A percentile compares a stretch with the other conserved stretches of the same genome.
These are phyloP conservation scores for Pentalonia nigronervosa DNA, from an alignment of 1,140 invertebrate species.

Conservation along the genomic window DNA sequence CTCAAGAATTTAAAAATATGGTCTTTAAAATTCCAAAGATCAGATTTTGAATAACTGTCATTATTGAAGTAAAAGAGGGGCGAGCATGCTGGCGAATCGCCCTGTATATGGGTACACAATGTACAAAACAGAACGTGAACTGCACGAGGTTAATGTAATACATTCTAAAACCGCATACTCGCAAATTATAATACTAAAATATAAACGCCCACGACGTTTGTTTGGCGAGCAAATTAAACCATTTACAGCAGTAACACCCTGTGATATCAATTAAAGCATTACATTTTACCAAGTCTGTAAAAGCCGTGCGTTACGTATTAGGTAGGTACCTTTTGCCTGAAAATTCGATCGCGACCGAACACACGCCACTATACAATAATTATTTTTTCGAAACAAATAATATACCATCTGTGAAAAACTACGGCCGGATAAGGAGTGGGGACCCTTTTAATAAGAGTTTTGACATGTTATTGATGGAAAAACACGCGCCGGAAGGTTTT, in stretches of 20 bases:
- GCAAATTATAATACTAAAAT: slow-evolving; percentile 1
- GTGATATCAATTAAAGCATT: background rate
- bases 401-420: background rate
- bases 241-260: background rate
- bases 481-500: background rate
- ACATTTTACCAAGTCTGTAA: background rate
- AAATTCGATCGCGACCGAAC: background rate
- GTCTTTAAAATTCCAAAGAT: no score
- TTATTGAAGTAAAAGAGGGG: no score
- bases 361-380: background rate
- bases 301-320: background rate
- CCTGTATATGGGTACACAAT: background rate
- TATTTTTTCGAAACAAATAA: background rate
- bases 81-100: no score
- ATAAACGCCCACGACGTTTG: background rate
- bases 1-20: no score
- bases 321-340: background rate
- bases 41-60: no score
- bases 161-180: background rate
- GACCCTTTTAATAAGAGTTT: slow-evolving; percentile 9
- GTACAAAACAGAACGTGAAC: background rate
- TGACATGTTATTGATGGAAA: background rate
- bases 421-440: background rate
- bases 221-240: background rate
- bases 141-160: background rate